These are phyloP conservation scores for Aspidapion aeneum DNA, from an alignment of 2,888 invertebrate species.

Conservation along the genomic window DNA sequence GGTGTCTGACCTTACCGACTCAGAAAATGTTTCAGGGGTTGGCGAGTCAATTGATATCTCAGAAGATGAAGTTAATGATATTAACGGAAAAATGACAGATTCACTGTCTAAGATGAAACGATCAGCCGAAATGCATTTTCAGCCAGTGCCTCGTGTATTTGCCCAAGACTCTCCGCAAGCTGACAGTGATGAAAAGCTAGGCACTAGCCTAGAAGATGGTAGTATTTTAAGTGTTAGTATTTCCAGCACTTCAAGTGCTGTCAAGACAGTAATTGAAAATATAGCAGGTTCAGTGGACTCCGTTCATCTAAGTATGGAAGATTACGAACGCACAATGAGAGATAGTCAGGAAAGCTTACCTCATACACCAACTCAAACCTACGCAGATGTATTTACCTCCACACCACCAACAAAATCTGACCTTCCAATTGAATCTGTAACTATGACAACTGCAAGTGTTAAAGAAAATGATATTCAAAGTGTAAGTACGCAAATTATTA, in stretches of 20 bases:
- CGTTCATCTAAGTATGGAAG: slow-evolving; percentile 48
- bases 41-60: slow-evolving; percentile 56
- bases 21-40: slow-evolving; percentile 28
- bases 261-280: slow-evolving; percentile 49
- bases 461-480: slow-evolving; percentile 50
- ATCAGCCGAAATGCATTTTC: slow-evolving; percentile 88
- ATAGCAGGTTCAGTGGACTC: slow-evolving; percentile 48
- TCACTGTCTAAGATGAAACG: slow-evolving; percentile 76
- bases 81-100: slow-evolving; percentile 51
- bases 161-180: slow-evolving; percentile 52
- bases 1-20: slow-evolving; percentile 41
- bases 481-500: slow-evolving; percentile 55
- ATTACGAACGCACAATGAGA: slow-evolving; percentile 36
- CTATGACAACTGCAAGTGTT: slow-evolving; percentile 51
- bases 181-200: slow-evolving; percentile 52
- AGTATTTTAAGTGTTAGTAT: slow-evolving; percentile 56
- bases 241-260: slow-evolving; percentile 56
- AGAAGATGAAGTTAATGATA: slow-evolving; percentile 53
- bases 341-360: slow-evolving; percentile 41
- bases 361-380: slow-evolving; percentile 30
- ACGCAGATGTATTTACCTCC: slow-evolving; percentile 46
- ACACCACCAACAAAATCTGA: slow-evolving; percentile 38
- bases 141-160: slow-evolving; percentile 55
- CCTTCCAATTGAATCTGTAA: slow-evolving; percentile 48
- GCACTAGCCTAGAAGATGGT: slow-evolving; percentile 57